phyloP scores from a whole-genome alignment of 2,888 invertebrate genomes.

The Patella caerulea region DNA sequence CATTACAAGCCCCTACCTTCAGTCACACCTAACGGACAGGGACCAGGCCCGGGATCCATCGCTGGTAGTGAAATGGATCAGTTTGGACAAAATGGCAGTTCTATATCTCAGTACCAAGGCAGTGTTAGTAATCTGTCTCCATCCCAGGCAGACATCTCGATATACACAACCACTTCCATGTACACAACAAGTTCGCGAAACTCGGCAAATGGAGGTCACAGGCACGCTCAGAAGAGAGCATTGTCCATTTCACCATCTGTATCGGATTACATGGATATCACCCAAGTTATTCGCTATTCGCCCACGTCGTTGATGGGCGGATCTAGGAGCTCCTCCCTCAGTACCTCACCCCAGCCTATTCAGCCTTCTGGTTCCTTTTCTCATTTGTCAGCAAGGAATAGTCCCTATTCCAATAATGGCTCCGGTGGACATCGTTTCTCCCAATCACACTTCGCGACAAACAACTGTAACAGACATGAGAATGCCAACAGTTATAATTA shows the following conservation, averaged over 20 bases:
- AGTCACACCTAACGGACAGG: conserved; percentile 28
- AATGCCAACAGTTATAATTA: conserved; percentile 44
- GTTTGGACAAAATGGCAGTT: conserved; percentile 44
- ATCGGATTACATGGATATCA: conserved; percentile 69
- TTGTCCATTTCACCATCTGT: conserved; percentile 67
- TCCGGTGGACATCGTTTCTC: conserved; percentile 53
- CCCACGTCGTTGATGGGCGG: conserved; percentile 70
- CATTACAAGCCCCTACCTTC: conserved; percentile 60
- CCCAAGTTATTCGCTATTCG: conserved; percentile 71
- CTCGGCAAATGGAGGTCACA: conserved; percentile 60
- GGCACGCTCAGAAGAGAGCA: conserved; percentile 62
- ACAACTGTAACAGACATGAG: conserved; percentile 45
- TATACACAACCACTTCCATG: conserved; percentile 54
- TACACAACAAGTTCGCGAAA: conserved; percentile 65
- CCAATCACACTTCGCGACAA: conserved; percentile 18
- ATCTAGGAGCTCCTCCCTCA: conserved; percentile 60
- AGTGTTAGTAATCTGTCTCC: conserved; percentile 61
- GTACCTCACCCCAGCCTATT: conserved; percentile 57
- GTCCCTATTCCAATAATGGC: conserved; percentile 61
- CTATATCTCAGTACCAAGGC: conserved; percentile 50
- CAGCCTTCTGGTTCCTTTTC: conserved; percentile 64
- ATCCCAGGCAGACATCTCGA: conserved; percentile 59
- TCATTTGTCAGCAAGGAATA: conserved; percentile 67
- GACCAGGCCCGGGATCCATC: conserved; percentile 21
- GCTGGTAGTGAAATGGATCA: conserved; percentile 42